These are phyloP conservation scores for Sturmia bella DNA, from an alignment of 2,888 invertebrate genomes.

Conservation along the genomic window DNA sequence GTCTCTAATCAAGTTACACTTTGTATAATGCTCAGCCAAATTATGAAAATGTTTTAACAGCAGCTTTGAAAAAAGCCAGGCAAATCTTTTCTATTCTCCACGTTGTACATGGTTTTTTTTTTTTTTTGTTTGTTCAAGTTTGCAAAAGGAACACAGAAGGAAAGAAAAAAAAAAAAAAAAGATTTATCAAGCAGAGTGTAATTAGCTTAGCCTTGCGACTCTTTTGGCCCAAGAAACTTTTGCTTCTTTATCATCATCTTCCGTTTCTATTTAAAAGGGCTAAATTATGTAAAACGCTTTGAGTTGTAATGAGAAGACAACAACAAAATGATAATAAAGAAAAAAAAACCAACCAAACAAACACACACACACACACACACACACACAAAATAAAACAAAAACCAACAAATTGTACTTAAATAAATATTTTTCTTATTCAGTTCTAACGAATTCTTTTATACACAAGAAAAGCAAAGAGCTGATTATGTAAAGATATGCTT, in stretches of 20 bases:
- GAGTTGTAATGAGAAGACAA: slow-evolving; percentile 49
- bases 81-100: slow-evolving; percentile 12
- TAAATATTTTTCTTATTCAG: slow-evolving; percentile 58
- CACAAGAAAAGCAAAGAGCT: slow-evolving; percentile 33
- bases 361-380: too few species aligned
- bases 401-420: slow-evolving; percentile 44
- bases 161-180: slow-evolving; percentile 28
- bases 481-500: slow-evolving; percentile 59
- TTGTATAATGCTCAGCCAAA: slow-evolving; percentile 47
- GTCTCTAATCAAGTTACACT: slow-evolving; percentile 61
- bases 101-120: neutral
- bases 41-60: slow-evolving; percentile 30
- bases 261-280: slow-evolving; percentile 48
- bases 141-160: neutral
- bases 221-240: slow-evolving; percentile 53
- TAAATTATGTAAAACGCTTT: slow-evolving; percentile 64
- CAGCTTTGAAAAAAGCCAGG: slow-evolving; percentile 11
- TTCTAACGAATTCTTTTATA: slow-evolving; percentile 16
- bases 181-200: slow-evolving; percentile 65
- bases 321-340: slow-evolving; percentile 28
- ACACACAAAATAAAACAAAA: slow-evolving; percentile 9
- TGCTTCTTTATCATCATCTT: slow-evolving; percentile 21
- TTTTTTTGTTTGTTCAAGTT: too few species aligned
- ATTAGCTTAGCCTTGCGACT: slow-evolving; percentile 69
- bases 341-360: slow-evolving; percentile 17